Percentiles rank a stretch among this genome's conserved stretches.
Evolutionary conservation across 2,113 vertebrate species (phyloP).

Genomic region (Nothocercus nigrocapillus): DNA sequence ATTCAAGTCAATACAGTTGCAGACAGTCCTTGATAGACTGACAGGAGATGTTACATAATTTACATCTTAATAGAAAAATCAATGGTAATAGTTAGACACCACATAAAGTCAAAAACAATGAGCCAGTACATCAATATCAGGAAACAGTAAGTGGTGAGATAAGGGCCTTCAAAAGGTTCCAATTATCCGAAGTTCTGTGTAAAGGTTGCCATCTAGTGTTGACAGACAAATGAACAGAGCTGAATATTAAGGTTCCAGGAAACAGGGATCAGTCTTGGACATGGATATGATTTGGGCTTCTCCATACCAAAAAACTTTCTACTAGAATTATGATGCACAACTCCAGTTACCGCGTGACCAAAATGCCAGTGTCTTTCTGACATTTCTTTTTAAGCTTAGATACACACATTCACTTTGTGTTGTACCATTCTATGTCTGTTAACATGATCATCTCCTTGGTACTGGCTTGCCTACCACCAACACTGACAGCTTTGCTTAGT

Average conservation of each 20-base stretch:
- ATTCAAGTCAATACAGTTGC: background rate
- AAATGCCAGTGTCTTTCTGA: background rate
- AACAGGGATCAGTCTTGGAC: background rate
- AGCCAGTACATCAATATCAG: background rate
- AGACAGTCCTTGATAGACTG: background rate
- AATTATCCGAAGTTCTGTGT: background rate
- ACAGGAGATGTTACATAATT: background rate
- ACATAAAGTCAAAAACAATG: background rate
- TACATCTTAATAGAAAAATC: background rate
- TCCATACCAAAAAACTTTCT: background rate
- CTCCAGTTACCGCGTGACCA: background rate
- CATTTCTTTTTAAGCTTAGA: background rate
- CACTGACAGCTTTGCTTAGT: background rate
- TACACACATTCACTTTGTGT: background rate
- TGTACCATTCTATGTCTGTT: background rate
- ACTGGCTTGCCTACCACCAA: background rate
- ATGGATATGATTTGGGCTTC: background rate
- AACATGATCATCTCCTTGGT: fast-evolving
- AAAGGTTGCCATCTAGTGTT: slow-evolving; percentile 12
- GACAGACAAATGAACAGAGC: background rate
- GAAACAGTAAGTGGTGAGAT: background rate
- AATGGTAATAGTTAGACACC: background rate
- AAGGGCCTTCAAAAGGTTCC: background rate
- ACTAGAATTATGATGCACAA: background rate
- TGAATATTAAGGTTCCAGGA: no score